Evolutionary conservation across 2,797 vertebrate genomes (phyloP), one percentile per base, ranked within the genome.

Genomic region (Chaenodraco wilsoni): DNA sequence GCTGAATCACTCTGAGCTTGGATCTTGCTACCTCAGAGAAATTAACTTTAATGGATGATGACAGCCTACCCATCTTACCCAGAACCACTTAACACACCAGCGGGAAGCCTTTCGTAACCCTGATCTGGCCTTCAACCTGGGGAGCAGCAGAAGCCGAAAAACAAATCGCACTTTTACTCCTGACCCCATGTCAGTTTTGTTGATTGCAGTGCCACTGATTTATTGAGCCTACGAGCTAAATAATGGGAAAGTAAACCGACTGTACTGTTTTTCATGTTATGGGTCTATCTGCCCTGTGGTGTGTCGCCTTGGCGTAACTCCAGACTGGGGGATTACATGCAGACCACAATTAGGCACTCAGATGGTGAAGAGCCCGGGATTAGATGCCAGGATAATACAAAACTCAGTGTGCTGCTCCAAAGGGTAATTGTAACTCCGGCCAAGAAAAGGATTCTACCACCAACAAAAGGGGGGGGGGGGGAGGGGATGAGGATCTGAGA

Each of bases 321-420:
- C 82, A 84, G 72, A 72, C 62, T 61, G 43, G 70, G 21, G 81
- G 87, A 92, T 93, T 89, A 89, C 81, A 78, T 65, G 49, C 72
- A 66, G 79, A 74, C 72, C 76, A 83, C 84, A 87, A 89, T 91
- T 88, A 87, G 84, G 70, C 61, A 76, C 83, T 84, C 71, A 83
- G 82, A 90, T 87, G 44, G 75, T 88, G 89, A 81, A 91, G 77
- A 89, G 70, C 69, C 57, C 14, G n/a, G 87, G 88, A 92, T 93
- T 92, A 91, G 78, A 91, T 88, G 74, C 71, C 69, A 72, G 88
- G 83, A 90, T 87, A 88, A 91, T 84, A 84, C 66, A 85, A 87
- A 88, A 84, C 65, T 77, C 85, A 49, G 75, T 62, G 3, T 72
- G 78, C 71, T 78, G 67, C 57, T 89, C 69, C 82, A 82, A 73